Percentiles rank a stretch among this genome's conserved stretches.
Evolutionary conservation across 2,888 invertebrate genomes (phyloP).

Genomic region (Megaustenia siamemsis): DNA sequence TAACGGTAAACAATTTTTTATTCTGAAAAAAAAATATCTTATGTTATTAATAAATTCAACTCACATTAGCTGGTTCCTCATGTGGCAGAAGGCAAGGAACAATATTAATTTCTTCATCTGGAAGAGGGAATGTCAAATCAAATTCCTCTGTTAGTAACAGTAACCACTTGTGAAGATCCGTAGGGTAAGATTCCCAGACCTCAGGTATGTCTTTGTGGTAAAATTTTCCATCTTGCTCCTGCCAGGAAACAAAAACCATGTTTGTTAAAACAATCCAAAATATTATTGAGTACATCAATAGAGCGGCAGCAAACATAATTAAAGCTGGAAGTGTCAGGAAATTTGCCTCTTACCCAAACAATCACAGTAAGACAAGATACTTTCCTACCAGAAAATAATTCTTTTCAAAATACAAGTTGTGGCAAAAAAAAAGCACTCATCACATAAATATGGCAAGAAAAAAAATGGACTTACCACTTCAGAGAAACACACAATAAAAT

Average conservation of each 20-base stretch:
- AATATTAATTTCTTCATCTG: constrained; percentile 74
- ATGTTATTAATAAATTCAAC: background rate
- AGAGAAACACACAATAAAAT: too few relatives aligned
- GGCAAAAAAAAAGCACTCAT: too few relatives aligned
- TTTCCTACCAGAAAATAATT: too few relatives aligned
- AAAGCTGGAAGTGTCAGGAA: too few relatives aligned
- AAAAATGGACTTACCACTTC: too few relatives aligned
- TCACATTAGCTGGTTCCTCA: constrained; percentile 69
- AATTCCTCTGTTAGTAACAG: constrained; percentile 79
- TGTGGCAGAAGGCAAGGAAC: constrained; percentile 79
- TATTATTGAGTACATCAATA: too few relatives aligned
- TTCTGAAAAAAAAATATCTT: too few relatives aligned
- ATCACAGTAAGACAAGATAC: too few relatives aligned
- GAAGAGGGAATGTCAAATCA: constrained; percentile 78
- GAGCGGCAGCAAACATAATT: too few relatives aligned
- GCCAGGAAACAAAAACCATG: background rate
- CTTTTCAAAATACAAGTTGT: too few relatives aligned
- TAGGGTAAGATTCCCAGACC: constrained; percentile 75
- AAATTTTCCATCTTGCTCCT: constrained; percentile 74
- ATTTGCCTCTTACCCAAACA: too few relatives aligned
- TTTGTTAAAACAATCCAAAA: background rate
- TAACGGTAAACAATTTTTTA: background rate
- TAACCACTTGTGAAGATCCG: constrained; percentile 76
- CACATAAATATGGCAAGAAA: too few relatives aligned
- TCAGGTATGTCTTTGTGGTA: constrained; percentile 70